Percentiles rank a stretch among this genome's conserved stretches.
These are phyloP conservation scores for Saturnia japonica DNA, from an alignment of 2,888 invertebrate genomes.

Conservation along the genomic window DNA sequence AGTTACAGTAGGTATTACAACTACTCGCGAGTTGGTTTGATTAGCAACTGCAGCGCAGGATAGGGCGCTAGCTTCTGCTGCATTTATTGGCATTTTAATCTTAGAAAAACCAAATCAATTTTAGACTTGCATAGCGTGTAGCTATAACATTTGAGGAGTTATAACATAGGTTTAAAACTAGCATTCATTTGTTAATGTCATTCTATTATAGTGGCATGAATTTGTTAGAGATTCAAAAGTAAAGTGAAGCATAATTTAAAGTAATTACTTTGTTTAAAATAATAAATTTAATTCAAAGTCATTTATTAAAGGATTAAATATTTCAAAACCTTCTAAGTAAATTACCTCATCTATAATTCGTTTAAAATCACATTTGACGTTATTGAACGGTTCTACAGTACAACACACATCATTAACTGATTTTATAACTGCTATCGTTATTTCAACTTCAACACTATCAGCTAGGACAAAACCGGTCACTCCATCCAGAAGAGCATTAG, in stretches of 20 bases:
- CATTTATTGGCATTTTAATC: constrained; percentile 58
- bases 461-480: constrained; percentile 57
- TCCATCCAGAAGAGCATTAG: constrained; percentile 61
- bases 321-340: not conserved
- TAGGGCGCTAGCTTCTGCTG: constrained; percentile 58
- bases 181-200: too few relatives aligned
- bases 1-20: constrained; percentile 84
- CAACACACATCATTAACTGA: constrained; percentile 54
- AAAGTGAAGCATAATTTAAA: too few relatives aligned
- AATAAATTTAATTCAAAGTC: too few relatives aligned
- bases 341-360: constrained; percentile 49
- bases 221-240: too few relatives aligned
- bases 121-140: not conserved
- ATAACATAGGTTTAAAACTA: not conserved
- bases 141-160: not conserved
- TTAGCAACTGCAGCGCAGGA: constrained; percentile 53
- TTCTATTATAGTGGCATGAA: too few relatives aligned
- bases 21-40: constrained; percentile 64
- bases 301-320: too few relatives aligned
- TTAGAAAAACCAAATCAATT: constrained; percentile 28
- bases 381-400: constrained; percentile 51
- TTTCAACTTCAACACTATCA: constrained; percentile 38
- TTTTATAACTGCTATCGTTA: constrained; percentile 41
- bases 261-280: too few relatives aligned
- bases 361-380: constrained; percentile 45